Evolutionary conservation across 1,140 invertebrate species (phyloP).

Genomic region (Armadillidium nasatum): DNA sequence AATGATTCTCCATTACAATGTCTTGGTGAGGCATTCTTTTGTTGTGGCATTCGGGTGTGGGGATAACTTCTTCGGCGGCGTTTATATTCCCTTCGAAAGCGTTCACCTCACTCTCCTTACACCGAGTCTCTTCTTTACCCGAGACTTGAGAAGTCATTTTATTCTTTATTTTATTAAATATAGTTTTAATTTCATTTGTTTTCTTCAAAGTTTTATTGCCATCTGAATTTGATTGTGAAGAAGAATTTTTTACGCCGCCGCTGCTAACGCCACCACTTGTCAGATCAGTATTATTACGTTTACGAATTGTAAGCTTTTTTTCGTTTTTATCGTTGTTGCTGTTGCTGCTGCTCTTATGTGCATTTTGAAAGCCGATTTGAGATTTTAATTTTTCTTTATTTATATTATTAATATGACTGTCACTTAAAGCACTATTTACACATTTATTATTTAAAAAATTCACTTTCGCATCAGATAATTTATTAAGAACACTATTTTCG

Average conservation of each 20-base stretch:
- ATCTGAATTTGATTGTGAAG: background rate
- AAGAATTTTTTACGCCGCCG: background rate
- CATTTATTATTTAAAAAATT: background rate
- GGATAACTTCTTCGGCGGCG: constrained; percentile 35
- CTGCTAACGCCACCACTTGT: background rate
- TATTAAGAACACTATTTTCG: background rate
- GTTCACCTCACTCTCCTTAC: background rate
- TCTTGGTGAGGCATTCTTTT: background rate
- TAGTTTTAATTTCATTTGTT: background rate
- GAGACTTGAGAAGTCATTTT: background rate
- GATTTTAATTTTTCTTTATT: background rate
- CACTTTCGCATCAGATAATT: background rate
- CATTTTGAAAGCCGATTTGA: background rate
- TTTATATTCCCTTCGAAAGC: constrained; percentile 23
- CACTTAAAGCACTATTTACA: background rate
- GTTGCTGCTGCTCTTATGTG: background rate
- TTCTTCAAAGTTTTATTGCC: background rate
- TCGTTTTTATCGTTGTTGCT: background rate
- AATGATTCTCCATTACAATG: background rate
- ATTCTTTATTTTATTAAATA: background rate
- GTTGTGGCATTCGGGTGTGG: constrained; percentile 7
- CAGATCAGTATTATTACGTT: background rate
- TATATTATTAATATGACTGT: too few relatives aligned
- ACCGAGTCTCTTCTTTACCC: background rate
- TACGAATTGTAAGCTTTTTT: too few relatives aligned